Conservation (phyloP, 2,113 vertebrate genomes). For the Odocoileus virginianus region DNA sequence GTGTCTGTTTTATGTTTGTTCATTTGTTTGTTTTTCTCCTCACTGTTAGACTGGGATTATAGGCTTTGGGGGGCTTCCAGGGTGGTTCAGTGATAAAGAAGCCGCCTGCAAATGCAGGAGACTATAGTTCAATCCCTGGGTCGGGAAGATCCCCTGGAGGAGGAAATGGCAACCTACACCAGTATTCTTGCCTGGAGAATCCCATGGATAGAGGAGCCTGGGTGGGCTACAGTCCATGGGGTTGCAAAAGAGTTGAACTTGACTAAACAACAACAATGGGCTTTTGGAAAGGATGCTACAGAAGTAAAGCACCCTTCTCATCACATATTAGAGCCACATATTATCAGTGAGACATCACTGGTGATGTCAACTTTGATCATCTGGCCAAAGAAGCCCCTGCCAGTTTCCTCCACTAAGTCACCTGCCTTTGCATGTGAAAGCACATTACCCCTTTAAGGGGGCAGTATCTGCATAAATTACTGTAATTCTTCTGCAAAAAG, state of each 20-base stretch:
- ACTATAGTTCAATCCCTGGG: no score
- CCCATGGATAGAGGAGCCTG: neutral
- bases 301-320: neutral
- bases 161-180: no score
- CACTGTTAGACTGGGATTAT: no score
- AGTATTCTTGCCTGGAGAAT: no score
- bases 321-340: neutral
- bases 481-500: neutral
- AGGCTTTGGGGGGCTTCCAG: no score
- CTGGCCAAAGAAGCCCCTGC: neutral
- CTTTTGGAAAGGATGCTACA: neutral
- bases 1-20: no score
- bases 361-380: neutral
- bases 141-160: no score
- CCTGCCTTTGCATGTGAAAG: neutral
- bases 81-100: no score
- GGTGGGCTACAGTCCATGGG: neutral
- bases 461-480: neutral
- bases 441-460: neutral
- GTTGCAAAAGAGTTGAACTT: neutral
- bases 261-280: neutral
- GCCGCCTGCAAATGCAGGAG: no score
- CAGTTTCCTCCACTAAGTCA: neutral
- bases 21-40: no score
- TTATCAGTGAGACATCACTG: neutral